phyloP scores from a whole-genome alignment of 2,888 invertebrate genomes.

The Eilema depressum region DNA sequence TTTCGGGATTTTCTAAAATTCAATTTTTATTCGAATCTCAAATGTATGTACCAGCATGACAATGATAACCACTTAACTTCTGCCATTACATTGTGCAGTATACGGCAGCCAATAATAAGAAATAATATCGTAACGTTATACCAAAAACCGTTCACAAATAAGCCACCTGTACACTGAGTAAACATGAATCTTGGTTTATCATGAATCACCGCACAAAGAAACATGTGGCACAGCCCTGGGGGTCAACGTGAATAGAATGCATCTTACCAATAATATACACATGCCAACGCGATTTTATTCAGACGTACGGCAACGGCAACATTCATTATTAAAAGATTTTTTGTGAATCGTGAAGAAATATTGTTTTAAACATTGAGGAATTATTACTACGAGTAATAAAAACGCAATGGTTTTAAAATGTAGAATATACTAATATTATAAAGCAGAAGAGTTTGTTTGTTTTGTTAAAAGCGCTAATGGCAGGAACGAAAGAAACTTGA shows the following conservation, averaged over 20 bases:
- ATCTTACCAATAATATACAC: conserved; percentile 54
- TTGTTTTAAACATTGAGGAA: background rate
- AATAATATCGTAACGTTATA: background rate
- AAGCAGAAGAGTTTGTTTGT: no score
- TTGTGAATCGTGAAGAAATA: background rate
- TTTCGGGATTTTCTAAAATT: no score
- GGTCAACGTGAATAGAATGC: conserved; percentile 50
- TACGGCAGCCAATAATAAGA: conserved; percentile 2
- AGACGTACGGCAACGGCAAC: background rate
- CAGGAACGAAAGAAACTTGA: no score
- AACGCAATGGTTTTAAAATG: no score
- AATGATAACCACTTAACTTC: background rate
- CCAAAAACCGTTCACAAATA: background rate
- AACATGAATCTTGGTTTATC: conserved; percentile 21
- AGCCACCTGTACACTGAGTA: conserved; percentile 30
- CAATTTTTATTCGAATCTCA: no score
- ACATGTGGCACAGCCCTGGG: conserved; percentile 52
- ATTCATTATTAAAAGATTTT: background rate
- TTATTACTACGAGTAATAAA: no score
- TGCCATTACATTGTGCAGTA: background rate
- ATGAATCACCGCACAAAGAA: conserved; percentile 25
- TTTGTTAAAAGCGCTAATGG: no score
- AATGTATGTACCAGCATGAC: background rate
- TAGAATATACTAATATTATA: no score
- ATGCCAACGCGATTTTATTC: conserved; percentile 47